Evolutionary conservation across 2,888 invertebrate genomes (phyloP), one percentile per base, ranked within the genome.

Genomic region (Hyalella azteca): DNA sequence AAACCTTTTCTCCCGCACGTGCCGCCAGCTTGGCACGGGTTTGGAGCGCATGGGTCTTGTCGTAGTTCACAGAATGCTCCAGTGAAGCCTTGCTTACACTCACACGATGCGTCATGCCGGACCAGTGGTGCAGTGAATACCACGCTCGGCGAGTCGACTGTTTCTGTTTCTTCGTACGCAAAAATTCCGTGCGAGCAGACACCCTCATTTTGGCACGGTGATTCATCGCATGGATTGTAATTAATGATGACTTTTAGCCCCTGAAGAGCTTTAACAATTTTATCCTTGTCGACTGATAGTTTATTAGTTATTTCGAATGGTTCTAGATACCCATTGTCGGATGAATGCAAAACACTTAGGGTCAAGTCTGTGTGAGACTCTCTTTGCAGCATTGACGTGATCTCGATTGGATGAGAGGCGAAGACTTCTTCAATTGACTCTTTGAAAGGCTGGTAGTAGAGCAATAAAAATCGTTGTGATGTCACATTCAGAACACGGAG

Each of bases 21-120:
- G 0, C 94, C 95, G 81, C 94, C 94, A 86, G 92, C 91, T 85
- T 92, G 91, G 87, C 98, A 98, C 4, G 96, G 97, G 87, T 93
- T 95, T 0, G 95, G 95, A 36, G 93, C 91, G 87, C 96, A 96
- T 0, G 97, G 97, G 89, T 96, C 95, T 89, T 95, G 95, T 9
- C 94, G 91, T 86, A 93, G 93, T 86, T 94, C 94, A 88, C 96
- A 96, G 81, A 92, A 91, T 0, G 90, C 90, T 0, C 96, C 96
- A 19, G 93, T 93, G 87, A 94, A 96, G 60, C 95, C 95, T 83
- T 94, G 93, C 0, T 92, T 91, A 87, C 96, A 96, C 84, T 92
- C 92, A 87, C 96, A 96, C 3, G 89, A 90, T 87, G 93, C 93
- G 85, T 93, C 93, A 87, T 95, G 93, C 11, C 91, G 90, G 0